A percentile compares a stretch with the other conserved stretches of the same genome.
phyloP scores from a whole-genome alignment of 2,888 invertebrate genomes.

The Gari tellinella region DNA sequence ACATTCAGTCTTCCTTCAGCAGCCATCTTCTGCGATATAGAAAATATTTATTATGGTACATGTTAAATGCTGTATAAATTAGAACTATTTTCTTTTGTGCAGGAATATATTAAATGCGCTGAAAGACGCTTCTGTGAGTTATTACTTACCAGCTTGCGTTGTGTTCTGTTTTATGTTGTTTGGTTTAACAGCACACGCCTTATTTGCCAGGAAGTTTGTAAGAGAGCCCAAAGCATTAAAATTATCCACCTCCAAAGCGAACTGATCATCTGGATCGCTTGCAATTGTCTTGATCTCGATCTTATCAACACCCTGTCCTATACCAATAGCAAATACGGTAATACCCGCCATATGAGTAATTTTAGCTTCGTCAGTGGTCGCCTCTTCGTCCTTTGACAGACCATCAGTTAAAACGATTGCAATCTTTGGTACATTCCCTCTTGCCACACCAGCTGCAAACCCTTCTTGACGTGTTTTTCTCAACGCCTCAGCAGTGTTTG shows the following conservation, averaged over 20 bases:
- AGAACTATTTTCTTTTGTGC: too few relatives aligned
- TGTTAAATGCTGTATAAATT: too few relatives aligned
- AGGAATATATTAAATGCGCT: too few relatives aligned
- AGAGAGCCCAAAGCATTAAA: slow-evolving; percentile 74
- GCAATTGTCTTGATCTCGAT: slow-evolving; percentile 73
- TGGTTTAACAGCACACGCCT: slow-evolving; percentile 69
- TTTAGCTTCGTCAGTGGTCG: slow-evolving; percentile 67
- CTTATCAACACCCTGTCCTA: slow-evolving; percentile 70
- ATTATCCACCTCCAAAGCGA: slow-evolving; percentile 71
- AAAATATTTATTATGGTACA: too few relatives aligned
- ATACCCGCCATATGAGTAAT: slow-evolving; percentile 68
- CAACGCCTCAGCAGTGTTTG: slow-evolving; percentile 69
- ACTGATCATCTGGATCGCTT: slow-evolving; percentile 65
- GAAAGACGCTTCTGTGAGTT: too few relatives aligned
- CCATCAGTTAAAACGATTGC: slow-evolving; percentile 80
- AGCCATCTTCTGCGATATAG: too few relatives aligned
- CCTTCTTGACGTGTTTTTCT: slow-evolving; percentile 60
- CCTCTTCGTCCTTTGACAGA: slow-evolving; percentile 65
- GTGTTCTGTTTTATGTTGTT: too few relatives aligned
- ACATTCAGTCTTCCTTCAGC: too few relatives aligned
- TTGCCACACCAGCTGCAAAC: slow-evolving; percentile 45
- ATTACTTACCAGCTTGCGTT: too few relatives aligned
- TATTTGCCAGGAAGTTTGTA: slow-evolving; percentile 70
- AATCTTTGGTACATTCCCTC: slow-evolving; percentile 68
- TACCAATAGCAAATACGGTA: slow-evolving; percentile 77